These are phyloP conservation scores for Orthonevra nobilis DNA, from an alignment of 2,888 invertebrate genomes.

Conservation along the genomic window DNA sequence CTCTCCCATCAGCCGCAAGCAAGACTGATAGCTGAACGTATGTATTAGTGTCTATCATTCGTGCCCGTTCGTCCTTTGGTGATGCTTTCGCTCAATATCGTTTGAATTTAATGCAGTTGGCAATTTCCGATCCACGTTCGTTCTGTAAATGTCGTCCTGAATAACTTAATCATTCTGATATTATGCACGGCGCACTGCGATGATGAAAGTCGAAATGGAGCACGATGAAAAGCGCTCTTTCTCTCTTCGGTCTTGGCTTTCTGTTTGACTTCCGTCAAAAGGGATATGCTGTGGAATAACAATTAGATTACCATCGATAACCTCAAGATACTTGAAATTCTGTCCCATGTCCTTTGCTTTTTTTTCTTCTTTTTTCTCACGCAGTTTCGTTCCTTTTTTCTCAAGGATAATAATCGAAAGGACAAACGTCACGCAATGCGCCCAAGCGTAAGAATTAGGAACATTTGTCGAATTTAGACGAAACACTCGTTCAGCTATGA, in stretches of 20 bases:
- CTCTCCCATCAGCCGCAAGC: background rate
- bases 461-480: slow-evolving; percentile 61
- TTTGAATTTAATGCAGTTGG: slow-evolving; percentile 45
- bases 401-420: background rate
- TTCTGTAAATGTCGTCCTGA: slow-evolving; percentile 45
- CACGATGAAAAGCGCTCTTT: background rate
- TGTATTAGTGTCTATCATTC: slow-evolving; percentile 14
- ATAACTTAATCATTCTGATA: slow-evolving; percentile 64
- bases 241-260: no score
- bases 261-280: slow-evolving; percentile 50
- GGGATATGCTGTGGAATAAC: slow-evolving; percentile 54
- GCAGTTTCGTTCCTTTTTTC: slow-evolving; percentile 12
- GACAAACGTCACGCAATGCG: slow-evolving; percentile 16
- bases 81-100: slow-evolving; percentile 25
- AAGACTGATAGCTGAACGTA: background rate
- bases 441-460: slow-evolving; percentile 18
- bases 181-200: slow-evolving; percentile 33
- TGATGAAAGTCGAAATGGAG: slow-evolving; percentile 1
- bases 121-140: slow-evolving; percentile 51
- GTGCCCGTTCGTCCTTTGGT: background rate
- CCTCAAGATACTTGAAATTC: slow-evolving; percentile 23
- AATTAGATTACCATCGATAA: slow-evolving; percentile 56
- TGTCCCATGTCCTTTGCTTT: no score
- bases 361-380: no score
- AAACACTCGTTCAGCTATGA: background rate